Conservation (phyloP, 2,797 vertebrate species). For the Erethizon dorsatum region DNA sequence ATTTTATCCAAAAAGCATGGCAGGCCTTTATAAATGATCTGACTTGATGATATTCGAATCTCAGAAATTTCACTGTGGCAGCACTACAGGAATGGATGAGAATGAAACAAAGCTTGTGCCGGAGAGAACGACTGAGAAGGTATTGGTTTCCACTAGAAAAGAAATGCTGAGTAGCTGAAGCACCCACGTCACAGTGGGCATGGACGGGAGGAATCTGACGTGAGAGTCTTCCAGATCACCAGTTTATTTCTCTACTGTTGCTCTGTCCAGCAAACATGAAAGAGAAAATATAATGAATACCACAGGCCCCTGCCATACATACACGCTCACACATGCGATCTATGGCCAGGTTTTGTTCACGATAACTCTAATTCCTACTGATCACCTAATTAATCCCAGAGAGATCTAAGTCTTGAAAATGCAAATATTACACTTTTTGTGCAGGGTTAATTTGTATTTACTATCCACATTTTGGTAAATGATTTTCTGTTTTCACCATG, state of each 20-base stretch:
- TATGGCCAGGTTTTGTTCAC: constrained; percentile 64
- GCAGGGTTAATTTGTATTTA: constrained; percentile 84
- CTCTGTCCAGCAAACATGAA: background rate
- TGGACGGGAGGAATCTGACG: background rate
- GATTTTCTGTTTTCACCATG: constrained; percentile 76
- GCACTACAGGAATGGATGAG: background rate
- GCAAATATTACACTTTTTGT: constrained; percentile 80
- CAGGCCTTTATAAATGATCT: constrained; percentile 57
- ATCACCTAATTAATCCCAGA: constrained; percentile 85
- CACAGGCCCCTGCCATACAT: background rate
- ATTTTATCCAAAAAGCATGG: constrained; percentile 48
- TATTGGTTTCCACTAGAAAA: background rate
- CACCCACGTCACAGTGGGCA: background rate
- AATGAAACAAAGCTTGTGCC: background rate
- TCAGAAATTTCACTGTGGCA: constrained; percentile 66
- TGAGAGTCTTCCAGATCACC: background rate
- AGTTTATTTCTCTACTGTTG: background rate
- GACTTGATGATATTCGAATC: constrained; percentile 57
- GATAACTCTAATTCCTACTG: constrained; percentile 80
- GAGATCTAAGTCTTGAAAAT: constrained; percentile 79
- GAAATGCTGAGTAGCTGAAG: background rate
- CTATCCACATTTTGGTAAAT: constrained; percentile 77
- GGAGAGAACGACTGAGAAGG: background rate
- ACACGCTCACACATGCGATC: background rate
- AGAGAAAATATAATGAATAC: constrained; percentile 62